A percentile compares a stretch with the other conserved stretches of the same genome.
These are phyloP conservation scores for Girardia tigrina DNA, from an alignment of 2,888 invertebrate species.

Conservation along the genomic window DNA sequence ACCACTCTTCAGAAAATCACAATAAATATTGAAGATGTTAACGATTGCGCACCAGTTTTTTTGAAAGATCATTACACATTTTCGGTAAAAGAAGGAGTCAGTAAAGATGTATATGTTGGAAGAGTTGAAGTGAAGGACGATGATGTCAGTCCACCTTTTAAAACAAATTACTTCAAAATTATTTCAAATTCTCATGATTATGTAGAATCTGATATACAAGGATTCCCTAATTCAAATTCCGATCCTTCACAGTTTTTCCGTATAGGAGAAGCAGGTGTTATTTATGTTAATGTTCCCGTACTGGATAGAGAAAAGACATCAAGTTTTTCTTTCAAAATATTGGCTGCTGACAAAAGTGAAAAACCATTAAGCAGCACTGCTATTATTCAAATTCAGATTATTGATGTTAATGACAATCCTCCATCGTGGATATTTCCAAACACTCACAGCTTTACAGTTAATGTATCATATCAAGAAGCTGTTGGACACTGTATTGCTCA, in stretches of 20 bases:
- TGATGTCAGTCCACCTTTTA: constrained; percentile 1
- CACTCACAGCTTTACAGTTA: background rate
- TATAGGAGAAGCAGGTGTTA: constrained; percentile 1
- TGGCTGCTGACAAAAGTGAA: constrained; percentile 24
- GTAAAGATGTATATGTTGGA: constrained; percentile 13
- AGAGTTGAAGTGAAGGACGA: constrained; percentile 11
- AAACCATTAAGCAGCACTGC: constrained; percentile 7
- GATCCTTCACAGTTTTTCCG: background rate
- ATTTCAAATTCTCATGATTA: background rate
- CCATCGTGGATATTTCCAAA: constrained; percentile 33
- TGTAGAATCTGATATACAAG: background rate
- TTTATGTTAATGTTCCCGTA: background rate
- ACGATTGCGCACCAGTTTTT: constrained; percentile 32
- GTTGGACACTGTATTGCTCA: constrained; percentile 25
- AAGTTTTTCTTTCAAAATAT: constrained; percentile 25
- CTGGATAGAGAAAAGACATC: constrained; percentile 19
- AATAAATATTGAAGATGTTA: constrained; percentile 30
- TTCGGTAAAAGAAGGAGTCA: constrained; percentile 24
- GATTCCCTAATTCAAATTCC: background rate
- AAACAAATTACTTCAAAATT: background rate
- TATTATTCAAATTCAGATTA: constrained; percentile 27
- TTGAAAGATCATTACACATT: constrained; percentile 23
- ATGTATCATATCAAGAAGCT: constrained; percentile 31
- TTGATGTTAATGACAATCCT: constrained; percentile 34
- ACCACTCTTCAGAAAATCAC: background rate